Conservation (phyloP, 2,113 vertebrate genomes). For the Hippopotamus amphibius region DNA sequence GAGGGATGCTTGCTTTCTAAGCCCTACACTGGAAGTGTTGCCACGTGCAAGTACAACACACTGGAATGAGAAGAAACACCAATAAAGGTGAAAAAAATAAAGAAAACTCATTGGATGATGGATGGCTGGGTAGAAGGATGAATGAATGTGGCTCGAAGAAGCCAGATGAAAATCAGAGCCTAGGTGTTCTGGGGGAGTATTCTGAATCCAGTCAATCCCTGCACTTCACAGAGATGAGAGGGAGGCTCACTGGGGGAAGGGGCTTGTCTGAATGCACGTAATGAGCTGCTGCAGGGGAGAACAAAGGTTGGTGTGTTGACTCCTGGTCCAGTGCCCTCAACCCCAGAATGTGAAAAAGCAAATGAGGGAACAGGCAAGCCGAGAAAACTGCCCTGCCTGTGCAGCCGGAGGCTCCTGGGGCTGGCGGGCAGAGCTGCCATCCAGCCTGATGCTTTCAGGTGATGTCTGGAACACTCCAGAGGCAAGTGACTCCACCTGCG, state of each 20-base stretch:
- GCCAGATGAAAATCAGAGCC: neutral
- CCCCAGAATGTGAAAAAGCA: neutral
- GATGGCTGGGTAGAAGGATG: neutral
- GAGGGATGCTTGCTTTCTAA: neutral
- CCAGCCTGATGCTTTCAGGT: neutral
- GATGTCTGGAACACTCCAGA: neutral
- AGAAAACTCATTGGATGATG: neutral
- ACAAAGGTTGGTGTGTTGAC: neutral
- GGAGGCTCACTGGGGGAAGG: neutral
- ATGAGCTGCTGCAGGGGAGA: fast-evolving
- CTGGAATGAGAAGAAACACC: neutral
- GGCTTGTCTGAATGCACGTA: neutral
- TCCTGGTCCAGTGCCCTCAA: neutral
- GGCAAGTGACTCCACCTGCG: neutral
- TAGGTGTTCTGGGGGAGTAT: too few species aligned
- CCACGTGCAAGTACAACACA: fast-evolving
- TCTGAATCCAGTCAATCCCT: neutral
- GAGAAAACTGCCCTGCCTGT: neutral
- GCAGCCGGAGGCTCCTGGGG: neutral
- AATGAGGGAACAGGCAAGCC: neutral
- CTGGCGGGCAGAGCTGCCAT: neutral
- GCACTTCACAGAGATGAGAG: neutral
- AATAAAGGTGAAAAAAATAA: neutral
- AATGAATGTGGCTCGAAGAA: neutral
- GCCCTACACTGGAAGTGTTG: fast-evolving